Evolutionary conservation across 2,113 vertebrate species (phyloP).

Genomic region (Limnothrissa miodon): DNA sequence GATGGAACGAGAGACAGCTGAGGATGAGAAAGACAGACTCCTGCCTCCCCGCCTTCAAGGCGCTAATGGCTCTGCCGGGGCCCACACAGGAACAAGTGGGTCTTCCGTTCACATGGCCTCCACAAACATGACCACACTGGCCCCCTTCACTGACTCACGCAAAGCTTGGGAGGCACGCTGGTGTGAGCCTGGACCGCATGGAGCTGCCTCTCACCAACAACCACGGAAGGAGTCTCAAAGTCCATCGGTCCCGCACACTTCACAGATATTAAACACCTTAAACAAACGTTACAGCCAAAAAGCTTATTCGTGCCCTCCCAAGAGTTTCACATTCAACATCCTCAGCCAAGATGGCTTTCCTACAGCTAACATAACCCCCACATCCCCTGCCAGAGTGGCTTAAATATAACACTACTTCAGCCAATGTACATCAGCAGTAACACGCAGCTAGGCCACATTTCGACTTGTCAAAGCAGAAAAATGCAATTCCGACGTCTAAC

Average conservation of each 20-base stretch:
- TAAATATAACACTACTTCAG: background rate
- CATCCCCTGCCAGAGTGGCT: background rate
- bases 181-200: background rate
- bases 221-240: background rate
- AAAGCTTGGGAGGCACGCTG: background rate
- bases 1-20: background rate
- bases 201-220: background rate
- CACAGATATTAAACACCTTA: background rate
- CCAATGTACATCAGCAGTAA: background rate
- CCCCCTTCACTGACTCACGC: background rate
- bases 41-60: background rate
- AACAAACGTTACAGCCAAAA: background rate
- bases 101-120: background rate
- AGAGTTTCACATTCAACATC: background rate
- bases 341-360: background rate
- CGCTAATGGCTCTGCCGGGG: background rate
- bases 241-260: background rate
- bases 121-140: background rate
- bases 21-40: slow-evolving; percentile 10
- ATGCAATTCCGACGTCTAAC: background rate
- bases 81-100: slow-evolving; percentile 13
- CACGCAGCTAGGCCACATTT: background rate
- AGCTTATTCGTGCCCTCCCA: background rate
- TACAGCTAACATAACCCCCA: background rate
- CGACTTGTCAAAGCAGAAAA: background rate